Percentiles rank a stretch among this genome's conserved stretches.
phyloP scores from a whole-genome alignment of 2,113 vertebrate species.

The Epinephelus cyanopodus region DNA sequence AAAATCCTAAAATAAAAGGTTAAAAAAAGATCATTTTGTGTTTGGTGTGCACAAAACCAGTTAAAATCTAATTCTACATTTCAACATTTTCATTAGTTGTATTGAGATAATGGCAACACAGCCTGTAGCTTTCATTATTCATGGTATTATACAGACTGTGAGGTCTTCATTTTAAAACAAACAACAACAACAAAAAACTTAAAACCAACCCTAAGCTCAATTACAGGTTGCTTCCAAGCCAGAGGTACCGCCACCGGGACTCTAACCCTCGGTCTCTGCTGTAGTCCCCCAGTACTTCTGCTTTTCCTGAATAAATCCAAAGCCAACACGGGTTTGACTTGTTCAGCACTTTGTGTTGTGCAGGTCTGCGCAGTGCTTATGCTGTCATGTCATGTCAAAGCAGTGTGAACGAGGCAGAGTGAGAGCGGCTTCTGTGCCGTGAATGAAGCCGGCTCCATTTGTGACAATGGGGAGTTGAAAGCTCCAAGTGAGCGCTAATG shows the following conservation, averaged over 20 bases:
- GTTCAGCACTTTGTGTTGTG: constrained; percentile 8
- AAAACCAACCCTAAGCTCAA: too few species aligned
- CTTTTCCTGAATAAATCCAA: constrained; percentile 29
- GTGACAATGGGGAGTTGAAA: constrained; percentile 72
- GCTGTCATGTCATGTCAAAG: constrained; percentile 17
- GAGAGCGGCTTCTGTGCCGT: constrained; percentile 73
- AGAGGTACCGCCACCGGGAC: not conserved
- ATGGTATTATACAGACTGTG: too few species aligned
- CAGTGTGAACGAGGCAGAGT: constrained; percentile 35
- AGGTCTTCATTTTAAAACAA: too few species aligned
- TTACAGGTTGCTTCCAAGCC: too few species aligned
- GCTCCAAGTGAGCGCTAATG: constrained; percentile 80
- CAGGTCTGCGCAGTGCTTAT: not conserved
- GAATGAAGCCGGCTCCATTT: constrained; percentile 83
- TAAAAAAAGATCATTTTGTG: too few species aligned
- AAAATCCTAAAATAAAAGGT: too few species aligned
- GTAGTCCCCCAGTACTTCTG: not conserved
- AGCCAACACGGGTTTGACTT: not conserved
- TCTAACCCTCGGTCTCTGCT: not conserved
- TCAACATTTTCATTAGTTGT: too few species aligned
- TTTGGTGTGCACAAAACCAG: too few species aligned
- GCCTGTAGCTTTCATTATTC: too few species aligned
- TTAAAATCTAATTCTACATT: too few species aligned
- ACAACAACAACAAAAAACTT: too few species aligned
- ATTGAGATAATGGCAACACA: too few species aligned